Evolutionary conservation across 2,888 invertebrate genomes (phyloP).

Genomic region (Malthinus flaveolus): DNA sequence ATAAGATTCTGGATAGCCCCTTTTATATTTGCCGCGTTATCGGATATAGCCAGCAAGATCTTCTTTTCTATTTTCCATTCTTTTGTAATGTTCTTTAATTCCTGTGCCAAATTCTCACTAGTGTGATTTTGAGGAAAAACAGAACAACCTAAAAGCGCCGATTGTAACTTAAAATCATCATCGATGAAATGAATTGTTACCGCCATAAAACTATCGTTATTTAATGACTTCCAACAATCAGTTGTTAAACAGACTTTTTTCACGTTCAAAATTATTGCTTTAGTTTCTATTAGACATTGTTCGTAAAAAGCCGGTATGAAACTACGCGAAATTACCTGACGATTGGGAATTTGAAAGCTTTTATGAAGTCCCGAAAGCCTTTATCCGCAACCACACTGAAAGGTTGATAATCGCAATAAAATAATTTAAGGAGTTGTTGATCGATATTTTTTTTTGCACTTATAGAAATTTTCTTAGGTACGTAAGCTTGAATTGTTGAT

Average conservation of each 20-base stretch:
- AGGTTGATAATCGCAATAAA: slow-evolving; percentile 30
- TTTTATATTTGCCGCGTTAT: slow-evolving; percentile 3
- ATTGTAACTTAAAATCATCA: neutral
- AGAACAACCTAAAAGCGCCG: neutral
- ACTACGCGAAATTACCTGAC: slow-evolving; percentile 29
- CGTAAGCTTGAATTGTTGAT: too few relatives aligned
- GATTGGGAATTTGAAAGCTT: slow-evolving; percentile 30
- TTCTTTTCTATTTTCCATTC: neutral
- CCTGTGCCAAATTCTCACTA: neutral
- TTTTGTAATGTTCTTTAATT: neutral
- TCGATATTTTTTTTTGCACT: too few relatives aligned
- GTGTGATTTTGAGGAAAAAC: neutral
- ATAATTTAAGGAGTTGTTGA: neutral
- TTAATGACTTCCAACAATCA: slow-evolving; percentile 43
- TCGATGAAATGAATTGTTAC: slow-evolving; percentile 38
- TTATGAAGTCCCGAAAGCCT: too few relatives aligned
- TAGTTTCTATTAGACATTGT: neutral
- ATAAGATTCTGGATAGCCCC: neutral
- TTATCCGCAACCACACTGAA: slow-evolving; percentile 33
- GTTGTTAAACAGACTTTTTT: slow-evolving; percentile 37
- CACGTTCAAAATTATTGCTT: neutral
- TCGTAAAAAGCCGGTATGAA: slow-evolving; percentile 21
- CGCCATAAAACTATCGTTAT: slow-evolving; percentile 38
- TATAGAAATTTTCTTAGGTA: too few relatives aligned
- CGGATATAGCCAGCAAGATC: neutral